Conservation (phyloP, 35 echinoderm and acorn worm genomes). For the Amphiura filiformis region DNA sequence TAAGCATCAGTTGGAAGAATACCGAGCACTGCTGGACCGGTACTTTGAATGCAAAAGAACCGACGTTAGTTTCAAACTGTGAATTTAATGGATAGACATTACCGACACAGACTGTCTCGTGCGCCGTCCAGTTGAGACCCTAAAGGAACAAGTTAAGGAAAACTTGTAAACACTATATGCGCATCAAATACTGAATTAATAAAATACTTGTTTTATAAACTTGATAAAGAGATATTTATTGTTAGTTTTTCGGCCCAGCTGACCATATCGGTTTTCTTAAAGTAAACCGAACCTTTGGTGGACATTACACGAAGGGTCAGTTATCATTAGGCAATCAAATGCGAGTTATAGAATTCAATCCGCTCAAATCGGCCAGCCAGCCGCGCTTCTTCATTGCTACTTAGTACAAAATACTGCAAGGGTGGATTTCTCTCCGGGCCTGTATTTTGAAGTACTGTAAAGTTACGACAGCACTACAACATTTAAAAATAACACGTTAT, state of each 20-base stretch:
- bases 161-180: neutral
- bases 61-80: neutral
- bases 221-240: slow-evolving; percentile 12
- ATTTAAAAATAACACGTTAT: too few species aligned
- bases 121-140: neutral
- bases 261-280: neutral
- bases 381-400: too few species aligned
- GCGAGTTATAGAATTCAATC: too few species aligned
- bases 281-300: neutral
- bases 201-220: neutral
- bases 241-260: neutral
- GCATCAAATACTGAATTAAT: neutral
- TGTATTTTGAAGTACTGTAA: too few species aligned
- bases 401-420: too few species aligned
- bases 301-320: too few species aligned
- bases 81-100: neutral
- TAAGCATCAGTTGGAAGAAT: neutral
- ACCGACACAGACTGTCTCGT: neutral
- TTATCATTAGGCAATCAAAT: too few species aligned
- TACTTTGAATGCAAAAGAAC: slow-evolving; percentile 1
- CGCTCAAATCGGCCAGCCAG: too few species aligned
- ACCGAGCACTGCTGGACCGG: neutral
- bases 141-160: neutral
- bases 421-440: too few species aligned
- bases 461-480: too few species aligned